These are phyloP conservation scores for Bos taurus DNA, from an alignment of 2,113 vertebrate genomes.

Conservation along the genomic window ARS-UCD2.0 NC_037340.1:70864001-70864500, in stretches of 20 bases:
- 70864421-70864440: background rate
- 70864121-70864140: background rate
- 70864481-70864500: background rate
- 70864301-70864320: rapidly evolving
- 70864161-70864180: background rate
- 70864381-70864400: background rate
- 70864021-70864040: background rate
- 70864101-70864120: background rate
- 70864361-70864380: background rate
- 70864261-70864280: background rate
- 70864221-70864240: background rate
- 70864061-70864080: background rate
- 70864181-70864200: background rate
- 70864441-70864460: background rate
- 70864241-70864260: background rate
- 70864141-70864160: background rate
- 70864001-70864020: background rate
- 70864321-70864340: background rate
- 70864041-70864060: background rate
- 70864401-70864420: background rate
- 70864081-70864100: background rate
- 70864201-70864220: background rate
- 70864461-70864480: background rate
- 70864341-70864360: background rate
- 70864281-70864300: background rate